These are phyloP conservation scores for Neodiprion lecontei DNA, from an alignment of 1,140 invertebrate genomes.

Conservation along the genomic window DNA sequence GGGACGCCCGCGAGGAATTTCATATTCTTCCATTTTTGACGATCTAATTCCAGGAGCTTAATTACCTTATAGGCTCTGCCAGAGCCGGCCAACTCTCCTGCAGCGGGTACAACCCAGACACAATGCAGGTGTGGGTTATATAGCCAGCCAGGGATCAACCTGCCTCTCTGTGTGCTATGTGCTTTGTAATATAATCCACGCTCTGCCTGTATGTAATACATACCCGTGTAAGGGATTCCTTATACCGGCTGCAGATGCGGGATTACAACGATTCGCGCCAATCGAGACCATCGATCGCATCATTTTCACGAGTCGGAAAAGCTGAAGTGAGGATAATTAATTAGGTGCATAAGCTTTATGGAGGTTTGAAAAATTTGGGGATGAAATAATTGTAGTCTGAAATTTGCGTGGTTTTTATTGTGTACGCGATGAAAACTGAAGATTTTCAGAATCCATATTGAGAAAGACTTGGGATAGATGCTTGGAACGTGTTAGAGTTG, in stretches of 20 bases:
- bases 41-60: constrained; percentile 46
- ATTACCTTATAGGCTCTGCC: constrained; percentile 35
- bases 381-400: too few relatives aligned
- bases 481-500: too few relatives aligned
- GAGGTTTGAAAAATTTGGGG: too few relatives aligned
- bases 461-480: too few relatives aligned
- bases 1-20: constrained; percentile 41
- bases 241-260: not conserved
- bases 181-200: not conserved
- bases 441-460: too few relatives aligned
- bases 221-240: not conserved
- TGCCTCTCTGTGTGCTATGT: not conserved
- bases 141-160: not conserved
- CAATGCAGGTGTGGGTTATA: not conserved
- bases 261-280: too few relatives aligned
- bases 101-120: not conserved
- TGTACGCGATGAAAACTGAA: too few relatives aligned
- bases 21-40: constrained; percentile 36
- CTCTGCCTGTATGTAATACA: not conserved
- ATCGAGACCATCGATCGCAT: too few relatives aligned
- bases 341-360: too few relatives aligned
- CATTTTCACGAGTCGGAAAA: too few relatives aligned
- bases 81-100: not conserved
- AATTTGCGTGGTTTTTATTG: too few relatives aligned
- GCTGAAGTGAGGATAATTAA: too few relatives aligned